Conservation (phyloP, 2,888 invertebrate species). For the Cosmia trapezina region DNA sequence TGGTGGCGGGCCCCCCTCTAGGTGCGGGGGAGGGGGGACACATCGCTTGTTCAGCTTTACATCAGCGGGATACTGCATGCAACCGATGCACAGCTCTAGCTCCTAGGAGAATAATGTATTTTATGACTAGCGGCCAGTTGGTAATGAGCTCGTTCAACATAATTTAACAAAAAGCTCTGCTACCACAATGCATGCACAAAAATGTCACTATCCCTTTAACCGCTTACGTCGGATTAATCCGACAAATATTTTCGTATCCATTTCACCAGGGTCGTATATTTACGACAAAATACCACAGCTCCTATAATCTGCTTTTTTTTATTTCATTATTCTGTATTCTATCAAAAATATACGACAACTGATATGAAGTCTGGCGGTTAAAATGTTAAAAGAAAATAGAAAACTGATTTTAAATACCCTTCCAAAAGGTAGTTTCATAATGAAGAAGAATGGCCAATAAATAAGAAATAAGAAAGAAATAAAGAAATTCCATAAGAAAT, state of each 20-base stretch:
- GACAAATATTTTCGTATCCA: too few relatives aligned
- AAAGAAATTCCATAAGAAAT: not conserved
- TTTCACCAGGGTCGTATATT: too few relatives aligned
- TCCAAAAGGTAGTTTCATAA: not conserved
- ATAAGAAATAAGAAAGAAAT: too few relatives aligned
- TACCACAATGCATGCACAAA: too few relatives aligned
- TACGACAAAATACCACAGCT: too few relatives aligned
- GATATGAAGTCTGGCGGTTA: too few relatives aligned
- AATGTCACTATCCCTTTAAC: too few relatives aligned
- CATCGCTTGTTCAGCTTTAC: conserved; percentile 95
- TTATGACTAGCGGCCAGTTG: not conserved
- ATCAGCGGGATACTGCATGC: conserved; percentile 95
- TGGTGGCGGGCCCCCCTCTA: conserved; percentile 82
- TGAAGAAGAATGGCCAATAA: too few relatives aligned
- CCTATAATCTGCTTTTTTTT: too few relatives aligned
- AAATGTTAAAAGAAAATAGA: not conserved
- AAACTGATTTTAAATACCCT: not conserved
- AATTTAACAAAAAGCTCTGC: not conserved
- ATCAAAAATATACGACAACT: too few relatives aligned
- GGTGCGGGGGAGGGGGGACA: conserved; percentile 78
- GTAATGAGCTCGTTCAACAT: not conserved
- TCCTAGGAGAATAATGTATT: conserved; percentile 86
- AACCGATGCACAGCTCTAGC: conserved; percentile 96
- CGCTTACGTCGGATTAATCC: too few relatives aligned
- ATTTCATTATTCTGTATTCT: too few relatives aligned